Base-by-base conservation (phyloP, 2,797 vertebrate genomes). In the Mionectes olivaceus region DNA sequence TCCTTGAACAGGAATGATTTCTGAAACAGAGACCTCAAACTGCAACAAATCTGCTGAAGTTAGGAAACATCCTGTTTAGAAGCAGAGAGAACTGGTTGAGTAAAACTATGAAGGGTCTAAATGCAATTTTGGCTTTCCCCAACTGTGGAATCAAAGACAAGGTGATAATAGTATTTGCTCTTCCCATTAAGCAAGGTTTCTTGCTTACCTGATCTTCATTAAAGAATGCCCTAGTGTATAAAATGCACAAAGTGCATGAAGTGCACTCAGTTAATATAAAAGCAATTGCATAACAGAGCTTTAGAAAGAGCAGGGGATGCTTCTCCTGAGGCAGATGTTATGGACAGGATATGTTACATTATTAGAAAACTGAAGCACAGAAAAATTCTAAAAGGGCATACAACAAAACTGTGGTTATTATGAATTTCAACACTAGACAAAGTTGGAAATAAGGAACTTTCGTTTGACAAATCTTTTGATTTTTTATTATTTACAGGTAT, bases 381-480 rank as follows among this genome's bases (percentile, higher is more conserved):
- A 24, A 64, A 83, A 64, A 67, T 47, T 92, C 52, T 87, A 46
- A 85, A 89, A 75, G 14, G n/a, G 11, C 9, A 68, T 77, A 17
- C 13, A 65, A 77, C 53, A 82, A 92, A 80, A 69, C 75, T 78
- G 24, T 52, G 41, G 37, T 73, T 53, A 73, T 79, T 73, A 87
- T 41, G 33, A 69, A 87, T 90, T 78, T 90, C 71, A 92, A 68
- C 1, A 5, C 22, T 68, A 59, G 41, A 33, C n/a, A 47, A 78
- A 46, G 32, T 8, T 75, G 52, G 84, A 97, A 94, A 96, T 83
- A 61, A 83, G 63, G 95, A 87, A 76, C 24, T 39, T 35, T 23
- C 39, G 70, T 93, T 96, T 94, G 56, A 86, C 90, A 91, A 94
- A 73, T 83, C 89, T 68, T 94, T 52, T 30, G 28, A 90, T 89